Conservation (phyloP, 2,113 vertebrate species). For the Salminus brasiliensis region DNA sequence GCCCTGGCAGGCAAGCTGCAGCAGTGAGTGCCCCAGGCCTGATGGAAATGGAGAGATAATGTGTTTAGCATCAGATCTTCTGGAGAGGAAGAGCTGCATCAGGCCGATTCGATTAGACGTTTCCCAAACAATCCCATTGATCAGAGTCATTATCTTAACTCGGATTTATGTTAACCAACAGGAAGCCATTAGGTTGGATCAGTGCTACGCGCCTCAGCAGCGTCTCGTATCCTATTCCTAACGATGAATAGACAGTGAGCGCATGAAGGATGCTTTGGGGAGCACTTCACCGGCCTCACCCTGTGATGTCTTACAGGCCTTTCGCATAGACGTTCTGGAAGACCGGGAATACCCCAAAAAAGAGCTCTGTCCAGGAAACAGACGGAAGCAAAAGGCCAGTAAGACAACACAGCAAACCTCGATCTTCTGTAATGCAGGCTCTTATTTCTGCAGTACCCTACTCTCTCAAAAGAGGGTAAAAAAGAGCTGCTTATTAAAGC, state of each 20-base stretch:
- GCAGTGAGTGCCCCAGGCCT: conserved; percentile 45
- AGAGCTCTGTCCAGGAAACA: too few species aligned
- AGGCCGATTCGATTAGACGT: conserved; percentile 60
- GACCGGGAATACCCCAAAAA: background rate
- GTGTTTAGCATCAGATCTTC: conserved; percentile 60
- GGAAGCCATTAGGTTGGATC: conserved; percentile 54
- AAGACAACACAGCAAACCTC: too few species aligned
- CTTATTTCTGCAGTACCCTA: too few species aligned
- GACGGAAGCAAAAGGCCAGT: too few species aligned
- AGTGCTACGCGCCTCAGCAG: conserved; percentile 25
- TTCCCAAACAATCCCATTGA: conserved; percentile 61
- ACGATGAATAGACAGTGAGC: conserved; percentile 42
- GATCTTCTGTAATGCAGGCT: too few species aligned
- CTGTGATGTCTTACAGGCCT: background rate
- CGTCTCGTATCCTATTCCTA: conserved; percentile 46
- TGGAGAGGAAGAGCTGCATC: conserved; percentile 55
- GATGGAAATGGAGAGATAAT: conserved; percentile 62
- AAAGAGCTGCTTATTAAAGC: too few species aligned
- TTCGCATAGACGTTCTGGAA: background rate
- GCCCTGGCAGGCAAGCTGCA: conserved; percentile 26
- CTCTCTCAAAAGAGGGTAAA: too few species aligned
- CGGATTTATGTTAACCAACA: conserved; percentile 62
- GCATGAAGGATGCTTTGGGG: conserved; percentile 28
- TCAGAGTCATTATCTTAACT: conserved; percentile 60
- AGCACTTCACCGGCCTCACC: background rate